Base-by-base conservation (phyloP, 2,797 vertebrate species). In the Botia kubotai region DNA sequence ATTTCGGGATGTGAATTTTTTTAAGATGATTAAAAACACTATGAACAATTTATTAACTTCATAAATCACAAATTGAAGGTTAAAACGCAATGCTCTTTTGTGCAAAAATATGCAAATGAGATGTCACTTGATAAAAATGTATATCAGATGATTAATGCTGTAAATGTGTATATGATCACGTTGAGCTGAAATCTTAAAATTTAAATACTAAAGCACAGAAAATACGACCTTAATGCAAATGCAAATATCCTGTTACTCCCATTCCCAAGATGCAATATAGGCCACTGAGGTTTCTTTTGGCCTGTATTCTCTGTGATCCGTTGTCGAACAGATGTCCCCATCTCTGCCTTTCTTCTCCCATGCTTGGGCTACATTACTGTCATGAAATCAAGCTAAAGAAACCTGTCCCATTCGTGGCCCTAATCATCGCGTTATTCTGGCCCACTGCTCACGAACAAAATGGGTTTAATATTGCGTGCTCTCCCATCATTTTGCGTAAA, bases 361-460 rank as follows among this genome's bases (percentile, higher is more conserved):
- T 95, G 94, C 94, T 95, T 94, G 93, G 95, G 93, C 95, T 95
- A 96, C 94, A 95, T 95, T 96, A 95, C 96, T 94, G 92, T 94
- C 94, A 94, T 91, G 96, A 96, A 97, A 97, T 95, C 96, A 96
- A 95, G 96, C 96, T 96, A 94, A 95, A 82, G 80, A 96, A 96
- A 97, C 96, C 96, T 96, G 96, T 95, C 95, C 95, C 95, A 92
- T 96, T 96, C 93, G 94, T 94, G 93, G 90, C 94, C 92, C 96
- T 96, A 97, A 98, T 98, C 95, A 96, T 94, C 96, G 96, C 93
- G 95, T 98, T 98, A 98, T 97, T 97, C 96, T 95, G 96, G 96
- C 94, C 95, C 95, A 95, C 92, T 97, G 96, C 96, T 92, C 96
- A 97, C 93, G 94, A 97, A 98, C 96, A 98, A 98, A 97, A 95